Percentiles rank a stretch among this genome's conserved stretches.
These are phyloP conservation scores for Drosophila prolongata DNA, from an alignment of 2,888 invertebrate species.

Conservation along the genomic window DNA sequence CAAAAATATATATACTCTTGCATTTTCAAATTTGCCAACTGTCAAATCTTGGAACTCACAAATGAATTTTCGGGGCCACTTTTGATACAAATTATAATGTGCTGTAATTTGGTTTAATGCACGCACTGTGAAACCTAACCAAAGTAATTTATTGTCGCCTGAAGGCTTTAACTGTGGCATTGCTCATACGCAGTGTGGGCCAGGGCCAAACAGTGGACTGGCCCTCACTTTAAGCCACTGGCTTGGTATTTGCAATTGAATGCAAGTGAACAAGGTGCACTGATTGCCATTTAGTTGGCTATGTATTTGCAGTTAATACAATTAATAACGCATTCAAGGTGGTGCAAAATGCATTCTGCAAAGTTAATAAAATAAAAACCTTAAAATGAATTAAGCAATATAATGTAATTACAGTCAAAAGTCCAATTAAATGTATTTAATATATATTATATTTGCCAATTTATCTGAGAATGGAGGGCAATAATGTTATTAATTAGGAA, in stretches of 20 bases:
- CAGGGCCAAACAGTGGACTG: not conserved
- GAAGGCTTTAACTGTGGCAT: conserved; percentile 27
- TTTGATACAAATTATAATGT: conserved; percentile 56
- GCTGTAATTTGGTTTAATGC: conserved; percentile 52
- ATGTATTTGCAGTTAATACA: not conserved
- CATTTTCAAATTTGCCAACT: conserved; percentile 23
- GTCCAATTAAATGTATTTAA: not conserved
- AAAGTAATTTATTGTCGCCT: conserved; percentile 20
- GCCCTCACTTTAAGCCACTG: conserved; percentile 8
- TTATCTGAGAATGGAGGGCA: not conserved
- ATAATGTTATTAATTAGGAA: no score
- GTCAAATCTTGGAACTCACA: conserved; percentile 29
- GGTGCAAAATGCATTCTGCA: no score
- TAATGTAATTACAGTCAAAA: not conserved
- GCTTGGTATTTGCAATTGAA: conserved; percentile 1
- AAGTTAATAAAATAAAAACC: not conserved
- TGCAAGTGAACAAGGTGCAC: conserved; percentile 1
- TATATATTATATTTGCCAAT: not conserved
- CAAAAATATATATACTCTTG: conserved; percentile 3
- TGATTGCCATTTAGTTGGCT: conserved; percentile 42
- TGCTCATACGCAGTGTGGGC: conserved; percentile 46
- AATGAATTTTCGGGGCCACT: conserved; percentile 47
- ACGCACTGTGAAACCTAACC: conserved; percentile 26
- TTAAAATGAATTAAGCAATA: not conserved
- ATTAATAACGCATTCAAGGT: not conserved